These are phyloP conservation scores for Zelleria hepariella DNA, from an alignment of 2,888 invertebrate genomes.

Conservation along the genomic window DNA sequence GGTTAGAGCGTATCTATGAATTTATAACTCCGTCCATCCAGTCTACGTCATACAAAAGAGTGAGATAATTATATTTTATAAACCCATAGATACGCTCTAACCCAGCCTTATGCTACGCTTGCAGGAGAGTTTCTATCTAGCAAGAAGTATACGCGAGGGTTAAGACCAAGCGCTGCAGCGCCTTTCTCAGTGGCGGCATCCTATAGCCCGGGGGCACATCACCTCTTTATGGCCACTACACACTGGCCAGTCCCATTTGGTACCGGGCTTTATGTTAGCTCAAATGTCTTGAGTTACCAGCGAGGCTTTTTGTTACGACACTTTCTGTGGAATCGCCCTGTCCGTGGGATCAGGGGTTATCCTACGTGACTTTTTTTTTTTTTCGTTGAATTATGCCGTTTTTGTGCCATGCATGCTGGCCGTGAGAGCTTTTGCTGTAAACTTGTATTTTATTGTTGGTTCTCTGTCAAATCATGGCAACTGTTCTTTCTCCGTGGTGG, in stretches of 20 bases:
- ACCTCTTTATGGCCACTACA: slow-evolving; percentile 53
- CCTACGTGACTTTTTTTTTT: not conserved
- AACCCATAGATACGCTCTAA: too few relatives aligned
- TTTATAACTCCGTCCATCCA: too few relatives aligned
- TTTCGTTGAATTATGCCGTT: not conserved
- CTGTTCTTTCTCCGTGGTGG: too few relatives aligned
- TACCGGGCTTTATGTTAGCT: slow-evolving; percentile 54
- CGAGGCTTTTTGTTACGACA: slow-evolving; percentile 6
- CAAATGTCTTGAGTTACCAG: slow-evolving; percentile 12
- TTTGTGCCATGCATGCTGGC: not conserved
- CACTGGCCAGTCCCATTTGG: slow-evolving; percentile 47
- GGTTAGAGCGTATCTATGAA: too few relatives aligned
- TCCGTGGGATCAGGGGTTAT: not conserved
- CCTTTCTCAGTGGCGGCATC: not conserved
- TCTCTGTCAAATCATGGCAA: too few relatives aligned
- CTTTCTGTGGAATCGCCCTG: not conserved
- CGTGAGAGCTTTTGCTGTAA: not conserved
- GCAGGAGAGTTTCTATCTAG: too few relatives aligned
- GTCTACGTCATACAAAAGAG: too few relatives aligned
- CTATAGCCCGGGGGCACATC: slow-evolving; percentile 48
- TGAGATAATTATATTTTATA: too few relatives aligned
- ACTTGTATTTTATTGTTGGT: not conserved
- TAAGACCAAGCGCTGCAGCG: too few relatives aligned
- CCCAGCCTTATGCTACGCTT: too few relatives aligned
- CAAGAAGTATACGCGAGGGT: too few relatives aligned